Percentiles rank a stretch among this genome's conserved stretches.
phyloP scores from a whole-genome alignment of 2,797 vertebrate species.

The Betta splendens region DNA sequence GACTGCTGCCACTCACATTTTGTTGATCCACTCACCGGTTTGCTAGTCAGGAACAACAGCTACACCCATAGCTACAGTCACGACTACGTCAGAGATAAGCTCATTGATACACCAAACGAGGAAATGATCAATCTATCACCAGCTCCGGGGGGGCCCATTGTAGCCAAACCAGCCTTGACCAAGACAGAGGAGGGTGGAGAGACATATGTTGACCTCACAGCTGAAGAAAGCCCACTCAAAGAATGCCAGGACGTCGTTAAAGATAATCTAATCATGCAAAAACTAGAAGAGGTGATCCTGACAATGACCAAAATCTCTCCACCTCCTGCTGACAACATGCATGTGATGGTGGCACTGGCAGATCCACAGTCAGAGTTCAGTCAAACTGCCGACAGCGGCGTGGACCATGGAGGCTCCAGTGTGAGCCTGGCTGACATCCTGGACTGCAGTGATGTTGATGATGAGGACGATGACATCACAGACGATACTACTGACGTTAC shows the following conservation, averaged over 20 bases:
- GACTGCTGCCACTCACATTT: slow-evolving; percentile 81
- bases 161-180: slow-evolving; percentile 59
- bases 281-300: slow-evolving; percentile 57
- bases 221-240: slow-evolving; percentile 24
- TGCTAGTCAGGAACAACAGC: slow-evolving; percentile 76
- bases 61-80: slow-evolving; percentile 65
- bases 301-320: slow-evolving; percentile 32
- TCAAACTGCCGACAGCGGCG: slow-evolving; percentile 43
- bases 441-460: slow-evolving; percentile 81
- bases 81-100: slow-evolving; percentile 73
- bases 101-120: slow-evolving; percentile 56
- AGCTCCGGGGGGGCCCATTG: slow-evolving; percentile 72
- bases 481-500: slow-evolving; percentile 86
- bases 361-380: slow-evolving; percentile 75
- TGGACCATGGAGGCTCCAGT: slow-evolving; percentile 76
- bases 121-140: slow-evolving; percentile 74
- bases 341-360: slow-evolving; percentile 58
- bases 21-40: slow-evolving; percentile 81
- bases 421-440: slow-evolving; percentile 80
- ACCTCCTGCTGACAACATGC: slow-evolving; percentile 63
- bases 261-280: slow-evolving; percentile 51
- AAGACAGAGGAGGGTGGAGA: slow-evolving; percentile 57
- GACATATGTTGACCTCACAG: slow-evolving; percentile 62
- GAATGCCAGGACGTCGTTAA: slow-evolving; percentile 54
- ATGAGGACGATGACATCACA: slow-evolving; percentile 78